Evolutionary conservation across 2,888 invertebrate genomes (phyloP), one percentile per base, ranked within the genome.

Genomic region (Amblyjoppa proteus): DNA sequence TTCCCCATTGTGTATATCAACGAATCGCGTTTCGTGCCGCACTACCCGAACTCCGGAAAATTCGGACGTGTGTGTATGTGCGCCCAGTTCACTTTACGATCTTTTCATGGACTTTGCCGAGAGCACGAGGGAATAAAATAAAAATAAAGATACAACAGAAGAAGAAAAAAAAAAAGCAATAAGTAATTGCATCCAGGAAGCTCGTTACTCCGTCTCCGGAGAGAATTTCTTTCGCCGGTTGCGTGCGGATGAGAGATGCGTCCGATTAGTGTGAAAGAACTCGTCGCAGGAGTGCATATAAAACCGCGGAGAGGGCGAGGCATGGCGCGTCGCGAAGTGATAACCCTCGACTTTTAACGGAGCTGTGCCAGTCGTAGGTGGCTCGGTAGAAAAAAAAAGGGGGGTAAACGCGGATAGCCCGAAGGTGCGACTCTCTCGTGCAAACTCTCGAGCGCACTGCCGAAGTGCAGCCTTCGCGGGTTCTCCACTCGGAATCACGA

Each of bases 401-500:
- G 51, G 69, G 51, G 74, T 64, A 75, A 66, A 73, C 56, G 45
- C 20, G 13, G 66, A 68, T 49, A 64, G 49, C 58, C 69, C 20
- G 77, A 58, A 73, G 76, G 34, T 38, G 53, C 51, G 51, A 53
- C 53, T 51, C n/a, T 61, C 7, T 34, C 51, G 31, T 51, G 25
- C 61, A 45, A 76, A 74, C 28, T 77, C 51, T 71, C 45, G 41
- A 74, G 49, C 38, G 61, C 56, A 25, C 38, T 53, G 70, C 64
- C 80, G 53, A 77, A 74, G 74, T 81, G 45, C 66, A 58, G 51
- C 68, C 66, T 58, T 28, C 11, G 58, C 58, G 51, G 53, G 88
- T 66, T 69, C 45, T 49, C 78, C 75, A 64, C 83, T 70, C 80
- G 77, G 74, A 86, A 89, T 88, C 89, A 89, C 88, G 89, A 89